Evolutionary conservation across 30 jellyfish, hydroid and myxozoan species (phyloP).

Genomic region (Sanderia malayensis): DNA sequence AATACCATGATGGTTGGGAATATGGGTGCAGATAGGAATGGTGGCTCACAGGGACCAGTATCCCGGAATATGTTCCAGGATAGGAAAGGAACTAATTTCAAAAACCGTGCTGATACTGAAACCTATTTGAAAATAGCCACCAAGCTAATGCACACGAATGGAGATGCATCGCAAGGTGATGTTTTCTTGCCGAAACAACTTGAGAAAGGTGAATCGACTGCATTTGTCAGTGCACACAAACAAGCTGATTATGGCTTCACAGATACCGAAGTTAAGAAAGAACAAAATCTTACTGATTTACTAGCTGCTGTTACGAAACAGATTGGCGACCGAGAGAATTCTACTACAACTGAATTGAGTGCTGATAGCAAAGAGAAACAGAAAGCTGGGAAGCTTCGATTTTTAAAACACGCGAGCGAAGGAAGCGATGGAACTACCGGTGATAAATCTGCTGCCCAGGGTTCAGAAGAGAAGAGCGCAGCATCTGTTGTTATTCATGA

Average conservation of each 20-base stretch:
- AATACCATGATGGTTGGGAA: background rate
- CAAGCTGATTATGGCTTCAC: slow-evolving; percentile 59
- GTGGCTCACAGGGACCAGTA: background rate
- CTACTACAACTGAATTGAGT: background rate
- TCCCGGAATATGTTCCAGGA: slow-evolving; percentile 42
- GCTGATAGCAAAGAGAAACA: background rate
- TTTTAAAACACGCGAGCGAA: too few species aligned
- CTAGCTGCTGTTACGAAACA: background rate
- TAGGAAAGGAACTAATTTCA: slow-evolving; percentile 51
- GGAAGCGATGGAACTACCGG: too few species aligned
- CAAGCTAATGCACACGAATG: slow-evolving; percentile 44
- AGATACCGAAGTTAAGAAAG: slow-evolving; percentile 12
- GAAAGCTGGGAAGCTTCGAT: too few species aligned
- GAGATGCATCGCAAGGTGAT: slow-evolving; percentile 11
- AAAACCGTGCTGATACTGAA: slow-evolving; percentile 46
- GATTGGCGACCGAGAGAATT: background rate
- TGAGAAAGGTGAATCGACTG: slow-evolving; percentile 28
- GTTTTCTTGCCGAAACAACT: slow-evolving; percentile 46
- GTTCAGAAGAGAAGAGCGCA: too few species aligned
- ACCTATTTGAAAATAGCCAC: slow-evolving; percentile 51
- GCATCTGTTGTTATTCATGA: too few species aligned
- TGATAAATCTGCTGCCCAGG: too few species aligned
- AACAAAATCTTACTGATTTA: background rate
- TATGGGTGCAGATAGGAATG: background rate
- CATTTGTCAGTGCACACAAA: slow-evolving; percentile 15